phyloP scores from a whole-genome alignment of 2,113 vertebrate species.

The Symphodus melops region DNA sequence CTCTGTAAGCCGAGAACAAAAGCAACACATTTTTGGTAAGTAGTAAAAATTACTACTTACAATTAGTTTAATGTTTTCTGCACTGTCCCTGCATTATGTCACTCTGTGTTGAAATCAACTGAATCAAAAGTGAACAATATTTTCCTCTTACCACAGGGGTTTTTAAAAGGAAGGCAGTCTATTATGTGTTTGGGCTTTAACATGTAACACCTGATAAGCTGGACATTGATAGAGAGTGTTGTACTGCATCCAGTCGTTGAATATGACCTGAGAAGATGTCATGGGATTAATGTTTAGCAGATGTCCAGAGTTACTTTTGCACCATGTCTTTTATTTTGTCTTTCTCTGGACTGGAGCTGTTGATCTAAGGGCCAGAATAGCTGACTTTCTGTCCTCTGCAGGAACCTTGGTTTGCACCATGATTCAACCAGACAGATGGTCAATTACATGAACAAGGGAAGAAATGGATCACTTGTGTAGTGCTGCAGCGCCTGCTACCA shows the following conservation, averaged over 20 bases:
- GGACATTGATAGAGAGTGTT: too few species aligned
- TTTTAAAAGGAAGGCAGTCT: too few species aligned
- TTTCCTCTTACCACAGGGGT: too few species aligned
- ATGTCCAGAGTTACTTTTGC: constrained; percentile 11
- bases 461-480: constrained; percentile 57
- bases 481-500: constrained; percentile 20
- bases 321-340: background rate
- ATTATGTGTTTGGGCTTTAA: too few species aligned
- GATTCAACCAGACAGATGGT: constrained; percentile 59
- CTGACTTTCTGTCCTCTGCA: constrained; percentile 37
- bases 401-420: constrained; percentile 40
- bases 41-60: too few species aligned
- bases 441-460: constrained; percentile 62
- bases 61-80: background rate
- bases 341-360: constrained; percentile 11
- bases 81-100: background rate
- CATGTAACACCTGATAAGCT: too few species aligned
- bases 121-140: too few species aligned
- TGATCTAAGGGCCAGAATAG: constrained; percentile 11
- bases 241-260: background rate
- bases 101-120: too few species aligned
- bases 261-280: background rate
- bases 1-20: too few species aligned
- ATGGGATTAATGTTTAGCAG: background rate
- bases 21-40: background rate